These are phyloP conservation scores for Scrobipalpa atriplicella DNA, from an alignment of 2,888 invertebrate species.

Conservation along the genomic window DNA sequence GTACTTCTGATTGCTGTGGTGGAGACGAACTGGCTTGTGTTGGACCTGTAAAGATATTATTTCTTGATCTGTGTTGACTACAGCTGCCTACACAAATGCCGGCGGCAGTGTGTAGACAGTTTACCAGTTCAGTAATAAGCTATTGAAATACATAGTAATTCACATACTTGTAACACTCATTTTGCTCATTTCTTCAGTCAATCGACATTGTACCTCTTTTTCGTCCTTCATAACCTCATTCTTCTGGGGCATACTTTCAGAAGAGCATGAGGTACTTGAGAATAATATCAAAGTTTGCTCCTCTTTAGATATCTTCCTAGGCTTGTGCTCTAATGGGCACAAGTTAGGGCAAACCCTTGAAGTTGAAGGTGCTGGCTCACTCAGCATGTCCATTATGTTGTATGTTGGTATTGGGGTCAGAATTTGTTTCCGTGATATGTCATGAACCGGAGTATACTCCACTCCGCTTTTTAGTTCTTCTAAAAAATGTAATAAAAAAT, in stretches of 20 bases:
- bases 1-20: conserved; percentile 15
- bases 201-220: conserved; percentile 53
- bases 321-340: conserved; percentile 50
- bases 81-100: too few relatives aligned
- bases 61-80: not conserved
- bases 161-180: conserved; percentile 38
- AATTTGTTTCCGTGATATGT: conserved; percentile 41
- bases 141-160: too few relatives aligned
- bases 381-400: conserved; percentile 64
- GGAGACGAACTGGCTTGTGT: not conserved
- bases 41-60: not conserved
- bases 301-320: conserved; percentile 48
- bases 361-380: conserved; percentile 62
- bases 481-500: conserved; percentile 41
- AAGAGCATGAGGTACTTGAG: conserved; percentile 64
- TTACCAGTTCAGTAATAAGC: too few relatives aligned
- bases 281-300: conserved; percentile 63
- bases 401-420: conserved; percentile 35
- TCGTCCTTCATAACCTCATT: conserved; percentile 45
- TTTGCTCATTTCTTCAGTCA: conserved; percentile 41
- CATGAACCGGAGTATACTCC: conserved; percentile 61
- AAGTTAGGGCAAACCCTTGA: conserved; percentile 54
- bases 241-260: conserved; percentile 57
- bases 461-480: conserved; percentile 45
- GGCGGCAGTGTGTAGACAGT: too few relatives aligned